Percentiles rank a stretch among this genome's conserved stretches.
Evolutionary conservation across 2,888 invertebrate genomes (phyloP).

Genomic region (Lycophotia porphyrea): DNA sequence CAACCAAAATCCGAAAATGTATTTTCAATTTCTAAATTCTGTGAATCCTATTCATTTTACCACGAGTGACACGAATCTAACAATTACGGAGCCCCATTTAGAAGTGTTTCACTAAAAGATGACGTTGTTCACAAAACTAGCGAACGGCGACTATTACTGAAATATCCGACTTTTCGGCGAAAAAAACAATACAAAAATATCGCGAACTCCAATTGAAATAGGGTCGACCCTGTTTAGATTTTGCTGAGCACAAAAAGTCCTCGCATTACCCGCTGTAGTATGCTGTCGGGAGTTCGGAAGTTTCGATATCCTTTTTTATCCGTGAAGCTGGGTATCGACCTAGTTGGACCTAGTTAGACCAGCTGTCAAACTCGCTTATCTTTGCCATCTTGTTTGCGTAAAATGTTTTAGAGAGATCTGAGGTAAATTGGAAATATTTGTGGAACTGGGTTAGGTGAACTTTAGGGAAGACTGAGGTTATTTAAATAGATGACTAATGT

Average conservation of each 20-base stretch:
- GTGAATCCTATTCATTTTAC: constrained; percentile 12
- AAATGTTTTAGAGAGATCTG: constrained; percentile 51
- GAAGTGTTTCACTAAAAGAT: constrained; percentile 48
- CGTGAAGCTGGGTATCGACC: constrained; percentile 65
- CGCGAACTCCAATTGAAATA: constrained; percentile 59
- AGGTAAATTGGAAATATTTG: constrained; percentile 56
- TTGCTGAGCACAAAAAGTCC: constrained; percentile 66
- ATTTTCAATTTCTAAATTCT: background rate
- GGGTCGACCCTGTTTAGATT: constrained; percentile 66
- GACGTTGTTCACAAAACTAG: constrained; percentile 47
- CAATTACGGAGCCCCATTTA: constrained; percentile 48
- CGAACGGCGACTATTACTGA: constrained; percentile 48
- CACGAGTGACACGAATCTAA: constrained; percentile 28
- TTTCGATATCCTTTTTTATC: constrained; percentile 69
- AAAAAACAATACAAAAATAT: constrained; percentile 62
- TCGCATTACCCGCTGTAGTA: constrained; percentile 56
- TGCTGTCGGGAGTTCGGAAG: constrained; percentile 54
- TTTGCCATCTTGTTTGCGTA: constrained; percentile 62
- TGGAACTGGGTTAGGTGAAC: constrained; percentile 54
- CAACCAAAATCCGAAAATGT: background rate
- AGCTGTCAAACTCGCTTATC: constrained; percentile 68
- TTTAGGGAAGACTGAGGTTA: background rate
- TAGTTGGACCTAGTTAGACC: constrained; percentile 65
- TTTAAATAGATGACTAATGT: constrained; percentile 10
- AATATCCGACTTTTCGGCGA: constrained; percentile 41